Evolutionary conservation across 2,113 vertebrate species (phyloP), one percentile per base, ranked within the genome.

Genomic region (Octodon degus): DNA sequence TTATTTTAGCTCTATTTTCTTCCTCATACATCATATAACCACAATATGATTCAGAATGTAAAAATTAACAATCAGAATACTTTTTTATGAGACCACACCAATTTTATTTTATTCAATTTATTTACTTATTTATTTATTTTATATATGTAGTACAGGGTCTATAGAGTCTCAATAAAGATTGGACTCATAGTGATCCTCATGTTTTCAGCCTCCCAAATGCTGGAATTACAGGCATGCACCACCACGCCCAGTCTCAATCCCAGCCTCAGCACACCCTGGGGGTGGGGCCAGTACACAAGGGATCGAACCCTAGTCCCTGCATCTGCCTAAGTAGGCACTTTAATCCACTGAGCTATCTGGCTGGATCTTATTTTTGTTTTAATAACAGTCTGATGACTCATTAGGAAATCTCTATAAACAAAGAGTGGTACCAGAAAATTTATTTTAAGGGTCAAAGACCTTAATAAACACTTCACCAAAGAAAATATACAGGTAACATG

Each of bases 41-140:
- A 87, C n/a, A 94, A 3, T 24, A 63, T 95, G 68, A 82, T 67
- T 94, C 34, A 90, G 10, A 95, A 60, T 27, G 10, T 84, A 89
- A 68, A 91, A 58, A 68, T 70, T 63, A 83, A 83, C 6, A 24
- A 70, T 20, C 68, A 20, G 25, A 86, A 80, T 37, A 79, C 19
- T 10, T n/a, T n/a, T n/a, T 53, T 37, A 70, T 13, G 2, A 91
- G 77, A 87, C 30, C 74, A 84, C 5, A 60, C 2, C 40, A 93
- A 86, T 13, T 80, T 96, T 86, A 67, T 58, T 43, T 43, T 43
- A 5, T 43, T 10, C 11, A 1, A 5, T 43, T 10, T 53, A 1
- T 55, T 58, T 58, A 58, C 17, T 58, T 58, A 58, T 58, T 58
- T 58, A 19, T 19, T 19, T 50, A 50, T 50, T 58, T 5, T 58